Evolutionary conservation across 2,797 vertebrate genomes (phyloP).

Genomic region (Mormyrops boulengeri): DNA sequence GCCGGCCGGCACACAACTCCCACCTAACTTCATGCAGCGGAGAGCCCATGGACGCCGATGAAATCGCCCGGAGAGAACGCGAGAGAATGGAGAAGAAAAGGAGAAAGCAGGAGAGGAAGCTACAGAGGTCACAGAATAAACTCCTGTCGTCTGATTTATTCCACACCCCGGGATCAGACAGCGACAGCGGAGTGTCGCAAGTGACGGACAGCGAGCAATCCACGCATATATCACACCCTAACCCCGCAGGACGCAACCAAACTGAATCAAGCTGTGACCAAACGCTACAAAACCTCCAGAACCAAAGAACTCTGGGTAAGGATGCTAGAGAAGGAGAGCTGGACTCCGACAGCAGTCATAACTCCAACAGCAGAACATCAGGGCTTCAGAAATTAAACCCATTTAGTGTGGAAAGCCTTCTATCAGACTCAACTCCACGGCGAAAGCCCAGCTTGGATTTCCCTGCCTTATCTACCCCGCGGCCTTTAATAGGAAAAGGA

Average conservation of each 20-base stretch:
- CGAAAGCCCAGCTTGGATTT: conserved; percentile 75
- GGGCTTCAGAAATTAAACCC: conserved; percentile 81
- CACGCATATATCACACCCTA: conserved; percentile 38
- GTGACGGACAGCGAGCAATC: conserved; percentile 71
- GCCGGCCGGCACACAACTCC: conserved; percentile 94
- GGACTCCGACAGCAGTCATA: conserved; percentile 63
- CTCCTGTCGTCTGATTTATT: conserved; percentile 74
- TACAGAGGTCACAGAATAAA: conserved; percentile 84
- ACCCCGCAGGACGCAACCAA: conserved; percentile 47
- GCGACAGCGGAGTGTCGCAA: conserved; percentile 84
- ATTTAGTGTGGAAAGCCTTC: conserved; percentile 91
- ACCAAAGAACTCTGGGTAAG: conserved; percentile 69
- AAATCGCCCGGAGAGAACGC: conserved; percentile 90
- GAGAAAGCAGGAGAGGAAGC: conserved; percentile 87
- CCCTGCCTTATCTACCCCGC: conserved; percentile 70
- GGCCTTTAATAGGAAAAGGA: conserved; percentile 88
- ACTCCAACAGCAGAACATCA: conserved; percentile 57
- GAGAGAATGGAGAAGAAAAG: conserved; percentile 94
- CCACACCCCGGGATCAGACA: conserved; percentile 91
- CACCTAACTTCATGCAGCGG: conserved; percentile 97
- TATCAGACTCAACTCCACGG: conserved; percentile 85
- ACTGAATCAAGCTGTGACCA: conserved; percentile 63
- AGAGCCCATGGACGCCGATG: conserved; percentile 96
- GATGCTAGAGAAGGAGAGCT: conserved; percentile 66
- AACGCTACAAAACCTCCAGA: conserved; percentile 59